A percentile compares a stretch with the other conserved stretches of the same genome.
Evolutionary conservation across 1,140 invertebrate species (phyloP).

Genomic region (Zaprionus kolodkinae): DNA sequence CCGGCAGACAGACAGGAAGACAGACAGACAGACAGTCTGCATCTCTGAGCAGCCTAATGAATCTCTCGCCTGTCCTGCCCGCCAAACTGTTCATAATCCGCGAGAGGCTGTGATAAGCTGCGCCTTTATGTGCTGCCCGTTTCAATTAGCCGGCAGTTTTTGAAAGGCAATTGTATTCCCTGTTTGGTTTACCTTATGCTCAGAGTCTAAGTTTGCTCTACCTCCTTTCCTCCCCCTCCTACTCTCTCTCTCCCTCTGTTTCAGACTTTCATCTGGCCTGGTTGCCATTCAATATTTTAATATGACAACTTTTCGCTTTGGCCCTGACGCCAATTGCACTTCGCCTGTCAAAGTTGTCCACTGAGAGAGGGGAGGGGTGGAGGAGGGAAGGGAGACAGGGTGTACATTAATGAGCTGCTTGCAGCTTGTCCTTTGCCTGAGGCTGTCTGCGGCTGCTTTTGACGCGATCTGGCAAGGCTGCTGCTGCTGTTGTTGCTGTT

Average conservation of each 20-base stretch:
- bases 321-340: slow-evolving; percentile 74
- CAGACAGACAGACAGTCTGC: background rate
- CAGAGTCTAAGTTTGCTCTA: background rate
- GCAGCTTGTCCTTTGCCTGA: slow-evolving; percentile 7
- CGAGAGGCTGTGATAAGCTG: background rate
- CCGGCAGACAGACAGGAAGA: background rate
- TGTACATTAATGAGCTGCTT: slow-evolving; percentile 64
- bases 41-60: too few relatives aligned
- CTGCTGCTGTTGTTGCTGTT: background rate
- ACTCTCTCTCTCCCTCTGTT: background rate
- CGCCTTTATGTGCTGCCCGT: background rate
- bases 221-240: background rate
- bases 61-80: background rate
- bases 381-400: background rate
- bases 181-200: background rate
- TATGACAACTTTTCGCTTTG: slow-evolving; percentile 66
- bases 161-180: background rate
- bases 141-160: background rate
- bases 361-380: background rate
- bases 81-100: background rate
- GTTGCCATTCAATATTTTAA: slow-evolving; percentile 79
- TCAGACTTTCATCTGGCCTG: slow-evolving; percentile 25
- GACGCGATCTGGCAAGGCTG: background rate
- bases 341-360: slow-evolving; percentile 68
- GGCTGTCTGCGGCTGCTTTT: slow-evolving; percentile 22